A percentile compares a stretch with the other conserved stretches of the same genome.
These are phyloP conservation scores for Diachasma alloeum DNA, from an alignment of 1,140 invertebrate species.

Conservation along the genomic window DNA sequence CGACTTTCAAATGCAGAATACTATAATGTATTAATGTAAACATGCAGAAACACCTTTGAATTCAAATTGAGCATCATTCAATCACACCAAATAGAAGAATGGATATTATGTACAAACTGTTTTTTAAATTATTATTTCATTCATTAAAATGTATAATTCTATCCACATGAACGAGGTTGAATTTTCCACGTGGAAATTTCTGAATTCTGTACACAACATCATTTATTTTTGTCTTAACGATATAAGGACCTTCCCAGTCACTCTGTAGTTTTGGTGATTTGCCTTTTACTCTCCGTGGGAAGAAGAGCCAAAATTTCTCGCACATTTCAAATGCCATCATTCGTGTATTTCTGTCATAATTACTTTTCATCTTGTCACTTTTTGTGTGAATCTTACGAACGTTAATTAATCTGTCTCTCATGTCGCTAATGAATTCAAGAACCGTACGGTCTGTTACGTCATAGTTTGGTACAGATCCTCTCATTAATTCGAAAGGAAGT, in stretches of 20 bases:
- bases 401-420: not conserved
- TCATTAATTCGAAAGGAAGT: not conserved
- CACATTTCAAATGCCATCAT: too few species aligned
- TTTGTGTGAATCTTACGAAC: not conserved
- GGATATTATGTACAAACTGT: too few species aligned
- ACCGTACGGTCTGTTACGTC: not conserved
- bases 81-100: too few species aligned
- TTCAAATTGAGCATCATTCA: too few species aligned
- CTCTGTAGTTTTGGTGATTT: slow-evolving; percentile 20
- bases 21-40: too few species aligned
- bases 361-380: too few species aligned
- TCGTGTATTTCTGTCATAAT: too few species aligned
- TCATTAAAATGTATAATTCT: slow-evolving; percentile 2
- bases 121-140: too few species aligned
- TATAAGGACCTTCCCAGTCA: slow-evolving; percentile 24
- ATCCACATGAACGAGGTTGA: slow-evolving; percentile 21
- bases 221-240: slow-evolving; percentile 24
- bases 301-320: too few species aligned
- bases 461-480: not conserved
- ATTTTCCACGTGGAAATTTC: not conserved
- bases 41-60: too few species aligned
- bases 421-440: not conserved
- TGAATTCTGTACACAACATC: slow-evolving; percentile 17
- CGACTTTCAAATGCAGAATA: too few species aligned
- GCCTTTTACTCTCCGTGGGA: too few species aligned